Base-by-base conservation (phyloP, 2,888 invertebrate genomes). In the Diploptera punctata region DNA sequence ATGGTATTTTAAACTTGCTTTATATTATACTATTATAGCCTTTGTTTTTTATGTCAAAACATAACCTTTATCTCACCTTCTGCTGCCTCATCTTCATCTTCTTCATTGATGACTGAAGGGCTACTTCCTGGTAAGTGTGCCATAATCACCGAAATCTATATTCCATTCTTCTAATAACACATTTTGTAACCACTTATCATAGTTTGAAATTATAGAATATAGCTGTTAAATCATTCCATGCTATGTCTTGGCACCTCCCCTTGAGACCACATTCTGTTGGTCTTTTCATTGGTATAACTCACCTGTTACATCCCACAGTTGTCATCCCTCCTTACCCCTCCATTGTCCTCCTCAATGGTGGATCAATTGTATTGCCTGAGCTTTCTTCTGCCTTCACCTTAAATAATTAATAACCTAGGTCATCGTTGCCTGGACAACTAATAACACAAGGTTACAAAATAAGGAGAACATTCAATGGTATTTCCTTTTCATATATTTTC, bases 341-440 rank as follows among this genome's bases (percentile, higher is more conserved):
- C 18, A 47, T 19, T 19, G 18, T 19, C 18, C 52, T 52, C 52
- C 24, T 24, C 52, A 7, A 52, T 24, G 7, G 52, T 24, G 57
- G 57, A 57, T 57, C 57, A 57, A 57, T 57, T 57, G 57, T 57
- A 29, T 57, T 18, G 57, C 57, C 57, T 31, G 57, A 57, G 31
- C 29, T 57, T 29, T 16, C n/a, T n/a, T 57, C n/a, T 31, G 57
- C 57, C 29, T 13, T 26, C 29, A 65, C 26, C 10, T 16, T 65
- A 65, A 65, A 65, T 65, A 65, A n/a, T 65, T 24, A 21, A 65
- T 29, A 26, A 47, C 9, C n/a, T 47, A 47, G 62, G 65, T 65
- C 65, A 65, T 65, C 65, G 65, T 65, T 65, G 65, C 47, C 65
- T n/a, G 47, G 65, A 65, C 47, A 62, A 65, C 65, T n/a, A 26